Base-by-base conservation (phyloP, 1,140 invertebrate genomes). In the Helicoverpa zea region DNA sequence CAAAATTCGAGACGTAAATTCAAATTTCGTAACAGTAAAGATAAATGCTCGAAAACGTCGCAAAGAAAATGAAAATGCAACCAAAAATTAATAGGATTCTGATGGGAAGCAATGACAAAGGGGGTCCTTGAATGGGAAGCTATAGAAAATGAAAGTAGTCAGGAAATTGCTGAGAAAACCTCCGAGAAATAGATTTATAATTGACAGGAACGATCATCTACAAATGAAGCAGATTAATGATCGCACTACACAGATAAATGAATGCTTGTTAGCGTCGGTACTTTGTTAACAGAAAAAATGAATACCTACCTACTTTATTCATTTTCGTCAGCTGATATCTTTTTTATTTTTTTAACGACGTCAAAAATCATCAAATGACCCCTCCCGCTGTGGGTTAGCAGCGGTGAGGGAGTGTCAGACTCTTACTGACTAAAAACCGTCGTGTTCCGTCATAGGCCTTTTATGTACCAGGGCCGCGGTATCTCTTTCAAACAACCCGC, bases 221-320 rank as follows among this genome's bases (percentile, higher is more conserved):
- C 58, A 76, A 76, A 76, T 76, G 74, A 76, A 59, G 35, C 54
- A 63, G 74, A 76, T 76, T 76, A 76, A 76, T 64, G 74, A 63
- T 51, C 58, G 7, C 13, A 18, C 0, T 51, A 18, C 14, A 49
- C 13, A 76, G 74, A 76, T 52, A 76, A 76, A 76, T 76, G 74
- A 51, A 61, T 51, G 16, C 13, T 14, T n/a, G 23, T 43, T 43
- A 43, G 7, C 9, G 35, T 5, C 47, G 13, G 7, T 30, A 58
- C 12, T 68, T 68, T 47, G 43, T 68, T 68, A 14, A 14, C 1
- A 13, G 43, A 49, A 68, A 68, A 49, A 29, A 16, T 43, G 4
- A 23, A 43, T 43, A 43, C 5, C 5, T 35, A 35, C 35, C 35
- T 7, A 43, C 35, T 43, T 43, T 43, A 35, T 64, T 35, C 12